Evolutionary conservation across 1,140 invertebrate species (phyloP).

Genomic region (Coenobita brevimanus): DNA sequence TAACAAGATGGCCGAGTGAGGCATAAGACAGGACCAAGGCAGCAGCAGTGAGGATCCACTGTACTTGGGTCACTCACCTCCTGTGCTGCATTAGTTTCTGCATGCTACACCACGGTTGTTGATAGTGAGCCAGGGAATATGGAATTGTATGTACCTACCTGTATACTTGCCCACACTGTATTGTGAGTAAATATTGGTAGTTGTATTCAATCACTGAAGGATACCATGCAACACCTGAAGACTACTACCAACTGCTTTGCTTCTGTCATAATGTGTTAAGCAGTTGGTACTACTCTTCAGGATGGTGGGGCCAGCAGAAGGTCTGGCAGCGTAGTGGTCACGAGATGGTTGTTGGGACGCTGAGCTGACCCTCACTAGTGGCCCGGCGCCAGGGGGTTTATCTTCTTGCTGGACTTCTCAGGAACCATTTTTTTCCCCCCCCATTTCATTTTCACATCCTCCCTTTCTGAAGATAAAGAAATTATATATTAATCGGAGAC

Average conservation of each 20-base stretch:
- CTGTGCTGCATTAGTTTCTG: slow-evolving; percentile 49
- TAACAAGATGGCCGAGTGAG: slow-evolving; percentile 60
- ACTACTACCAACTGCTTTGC: slow-evolving; percentile 2
- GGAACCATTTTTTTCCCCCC: slow-evolving; percentile 7
- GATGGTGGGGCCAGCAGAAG: neutral
- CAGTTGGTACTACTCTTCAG: slow-evolving; percentile 5
- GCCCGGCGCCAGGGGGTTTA: slow-evolving; percentile 37
- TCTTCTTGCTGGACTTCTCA: slow-evolving; percentile 46
- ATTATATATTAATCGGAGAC: too few species aligned
- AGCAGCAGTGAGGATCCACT: slow-evolving; percentile 31
- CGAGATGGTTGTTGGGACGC: slow-evolving; percentile 10
- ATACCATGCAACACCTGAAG: slow-evolving; percentile 18
- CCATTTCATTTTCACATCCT: neutral
- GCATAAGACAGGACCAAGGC: neutral
- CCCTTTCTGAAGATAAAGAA: too few species aligned
- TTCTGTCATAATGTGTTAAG: neutral
- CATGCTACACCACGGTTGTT: slow-evolving; percentile 65
- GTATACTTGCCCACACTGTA: neutral
- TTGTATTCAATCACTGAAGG: slow-evolving; percentile 18
- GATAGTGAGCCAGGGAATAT: slow-evolving; percentile 56
- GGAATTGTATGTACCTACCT: slow-evolving; percentile 39
- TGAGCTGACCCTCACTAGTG: slow-evolving; percentile 7
- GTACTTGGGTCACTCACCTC: slow-evolving; percentile 37
- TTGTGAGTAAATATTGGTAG: slow-evolving; percentile 27
- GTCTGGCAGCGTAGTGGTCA: slow-evolving; percentile 26